phyloP scores from a whole-genome alignment of 2,113 vertebrate species.

The Rhea pennata region DNA sequence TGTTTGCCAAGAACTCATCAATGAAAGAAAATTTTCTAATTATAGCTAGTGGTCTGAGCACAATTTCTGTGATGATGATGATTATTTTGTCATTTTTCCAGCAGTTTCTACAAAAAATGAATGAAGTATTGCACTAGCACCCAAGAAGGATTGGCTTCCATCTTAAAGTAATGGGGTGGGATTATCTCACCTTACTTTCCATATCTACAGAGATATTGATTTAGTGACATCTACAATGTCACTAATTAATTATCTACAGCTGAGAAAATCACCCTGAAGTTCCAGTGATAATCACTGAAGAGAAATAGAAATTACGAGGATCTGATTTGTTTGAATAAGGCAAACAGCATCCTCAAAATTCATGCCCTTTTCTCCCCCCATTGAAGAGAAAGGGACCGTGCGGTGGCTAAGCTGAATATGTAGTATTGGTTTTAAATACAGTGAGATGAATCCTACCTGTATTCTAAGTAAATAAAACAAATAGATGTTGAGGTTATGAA shows the following conservation, averaged over 20 bases:
- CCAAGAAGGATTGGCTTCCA: neutral
- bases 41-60: neutral
- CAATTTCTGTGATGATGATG: neutral
- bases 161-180: neutral
- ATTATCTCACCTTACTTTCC: neutral
- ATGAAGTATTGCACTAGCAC: neutral
- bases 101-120: neutral
- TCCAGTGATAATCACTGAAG: neutral
- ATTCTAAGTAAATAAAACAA: neutral
- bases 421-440: neutral
- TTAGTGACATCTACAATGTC: no score
- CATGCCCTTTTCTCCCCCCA: rapidly evolving
- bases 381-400: neutral
- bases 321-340: neutral
- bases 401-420: neutral
- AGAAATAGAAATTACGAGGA: neutral
- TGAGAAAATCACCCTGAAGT: neutral
- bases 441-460: neutral
- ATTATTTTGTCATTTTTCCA: neutral
- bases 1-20: neutral
- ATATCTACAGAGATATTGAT: neutral
- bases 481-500: neutral
- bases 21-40: neutral
- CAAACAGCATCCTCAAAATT: neutral
- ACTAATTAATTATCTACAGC: neutral